Conservation (phyloP, 2,797 vertebrate genomes). For the Sciurus vulgaris region DNA sequence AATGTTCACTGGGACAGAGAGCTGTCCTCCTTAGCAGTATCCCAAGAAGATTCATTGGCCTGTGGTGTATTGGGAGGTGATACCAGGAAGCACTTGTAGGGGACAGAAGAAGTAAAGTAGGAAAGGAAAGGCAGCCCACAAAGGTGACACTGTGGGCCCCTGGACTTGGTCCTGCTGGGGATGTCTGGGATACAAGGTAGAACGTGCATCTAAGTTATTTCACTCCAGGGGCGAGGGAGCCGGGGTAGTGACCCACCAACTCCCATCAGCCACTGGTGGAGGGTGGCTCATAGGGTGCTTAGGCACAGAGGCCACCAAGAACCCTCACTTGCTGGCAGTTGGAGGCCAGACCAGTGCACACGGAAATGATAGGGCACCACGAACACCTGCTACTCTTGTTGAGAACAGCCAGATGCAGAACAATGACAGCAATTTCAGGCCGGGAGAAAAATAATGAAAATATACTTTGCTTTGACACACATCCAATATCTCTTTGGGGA, state of each 20-base stretch:
- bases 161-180: background rate
- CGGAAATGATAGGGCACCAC: background rate
- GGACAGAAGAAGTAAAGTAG: background rate
- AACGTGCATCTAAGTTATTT: background rate
- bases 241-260: background rate
- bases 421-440: background rate
- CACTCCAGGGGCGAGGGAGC: background rate
- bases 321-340: accelerated
- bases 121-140: background rate
- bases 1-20: background rate
- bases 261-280: background rate
- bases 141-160: background rate
- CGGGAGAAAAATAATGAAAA: background rate
- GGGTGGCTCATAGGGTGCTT: background rate
- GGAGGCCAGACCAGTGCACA: background rate
- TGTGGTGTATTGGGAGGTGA: background rate
- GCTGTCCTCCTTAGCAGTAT: too few species aligned
- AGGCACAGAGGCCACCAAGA: background rate
- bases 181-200: background rate
- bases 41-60: background rate
- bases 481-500: background rate
- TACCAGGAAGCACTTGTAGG: background rate
- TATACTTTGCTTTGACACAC: constrained; percentile 44
- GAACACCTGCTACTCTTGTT: background rate
- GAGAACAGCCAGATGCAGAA: background rate